Conservation (phyloP, 2,113 vertebrate species). For the Zosterops borbonicus region DNA sequence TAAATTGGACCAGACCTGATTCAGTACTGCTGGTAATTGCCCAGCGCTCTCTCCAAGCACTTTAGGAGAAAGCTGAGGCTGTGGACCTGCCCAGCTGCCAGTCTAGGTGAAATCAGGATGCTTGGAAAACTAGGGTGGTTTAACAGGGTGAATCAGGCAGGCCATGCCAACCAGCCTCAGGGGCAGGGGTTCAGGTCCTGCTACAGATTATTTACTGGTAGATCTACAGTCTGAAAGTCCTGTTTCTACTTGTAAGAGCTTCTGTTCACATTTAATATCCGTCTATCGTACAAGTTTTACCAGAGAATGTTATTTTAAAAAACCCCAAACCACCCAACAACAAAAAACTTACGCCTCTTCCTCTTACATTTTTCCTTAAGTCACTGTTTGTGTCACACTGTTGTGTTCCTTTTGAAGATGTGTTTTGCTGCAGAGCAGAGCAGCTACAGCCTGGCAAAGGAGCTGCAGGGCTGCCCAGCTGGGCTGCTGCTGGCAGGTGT, state of each 20-base stretch:
- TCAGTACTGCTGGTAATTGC: background rate
- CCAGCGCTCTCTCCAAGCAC: background rate
- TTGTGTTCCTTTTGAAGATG: rapidly evolving
- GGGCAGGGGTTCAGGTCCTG: background rate
- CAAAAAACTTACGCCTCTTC: background rate
- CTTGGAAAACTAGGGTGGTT: background rate
- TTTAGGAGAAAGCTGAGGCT: background rate
- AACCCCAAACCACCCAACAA: background rate
- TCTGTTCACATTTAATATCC: background rate
- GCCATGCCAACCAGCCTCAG: background rate
- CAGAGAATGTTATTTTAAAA: background rate
- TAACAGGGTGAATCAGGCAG: background rate
- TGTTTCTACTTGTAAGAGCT: background rate
- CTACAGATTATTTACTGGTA: background rate
- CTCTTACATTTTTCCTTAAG: background rate
- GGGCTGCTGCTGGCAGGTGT: background rate
- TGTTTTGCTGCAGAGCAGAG: background rate
- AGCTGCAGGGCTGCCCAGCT: background rate
- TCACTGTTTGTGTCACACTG: background rate
- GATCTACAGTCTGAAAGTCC: background rate
- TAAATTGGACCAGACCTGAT: background rate
- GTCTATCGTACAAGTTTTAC: background rate
- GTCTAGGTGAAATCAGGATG: background rate
- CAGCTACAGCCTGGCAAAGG: background rate
- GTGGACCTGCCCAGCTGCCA: background rate